These are phyloP conservation scores for Drosophila mayri DNA, from an alignment of 1,140 invertebrate genomes.

Conservation along the genomic window DNA sequence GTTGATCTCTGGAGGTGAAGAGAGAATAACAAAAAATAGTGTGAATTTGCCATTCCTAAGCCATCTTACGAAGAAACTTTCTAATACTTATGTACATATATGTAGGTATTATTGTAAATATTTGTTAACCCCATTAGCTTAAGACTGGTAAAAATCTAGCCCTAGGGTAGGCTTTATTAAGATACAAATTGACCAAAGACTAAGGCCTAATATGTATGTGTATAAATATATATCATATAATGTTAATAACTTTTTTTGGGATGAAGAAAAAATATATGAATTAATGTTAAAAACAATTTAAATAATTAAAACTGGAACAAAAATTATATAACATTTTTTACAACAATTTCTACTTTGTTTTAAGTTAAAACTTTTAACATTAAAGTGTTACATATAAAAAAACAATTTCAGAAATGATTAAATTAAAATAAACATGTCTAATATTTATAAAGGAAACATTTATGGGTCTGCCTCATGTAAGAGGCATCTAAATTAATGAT, in stretches of 20 bases:
- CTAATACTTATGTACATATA: not conserved
- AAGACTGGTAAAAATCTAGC: slow-evolving; percentile 2
- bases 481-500: too few relatives aligned
- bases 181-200: slow-evolving; percentile 14
- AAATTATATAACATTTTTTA: too few relatives aligned
- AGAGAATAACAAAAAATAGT: not conserved
- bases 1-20: slow-evolving; percentile 25
- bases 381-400: too few relatives aligned
- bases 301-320: too few relatives aligned
- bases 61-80: slow-evolving; percentile 14
- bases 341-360: not conserved
- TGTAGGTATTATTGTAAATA: slow-evolving; percentile 32
- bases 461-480: too few relatives aligned
- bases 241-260: too few relatives aligned
- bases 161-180: not conserved
- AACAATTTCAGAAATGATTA: too few relatives aligned
- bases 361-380: not conserved
- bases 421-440: too few relatives aligned
- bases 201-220: not conserved
- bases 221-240: too few relatives aligned
- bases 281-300: too few relatives aligned
- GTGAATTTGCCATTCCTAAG: slow-evolving; percentile 15
- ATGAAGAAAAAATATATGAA: too few relatives aligned
- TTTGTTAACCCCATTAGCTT: slow-evolving; percentile 10
- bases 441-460: too few relatives aligned